Conservation (phyloP, 2,797 vertebrate genomes). For the Neosilurus mollespiculum region DNA sequence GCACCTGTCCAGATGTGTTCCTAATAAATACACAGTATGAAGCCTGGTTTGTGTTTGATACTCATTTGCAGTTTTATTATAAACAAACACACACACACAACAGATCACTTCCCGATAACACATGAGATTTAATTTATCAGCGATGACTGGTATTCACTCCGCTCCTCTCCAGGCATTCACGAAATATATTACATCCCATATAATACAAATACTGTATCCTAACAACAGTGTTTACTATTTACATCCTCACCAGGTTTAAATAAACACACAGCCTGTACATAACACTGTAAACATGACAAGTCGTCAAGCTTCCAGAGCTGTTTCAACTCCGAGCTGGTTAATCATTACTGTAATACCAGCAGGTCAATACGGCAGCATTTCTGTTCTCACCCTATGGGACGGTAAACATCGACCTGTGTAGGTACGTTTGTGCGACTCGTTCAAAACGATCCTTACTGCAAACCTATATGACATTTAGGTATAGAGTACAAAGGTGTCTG, state of each 20-base stretch:
- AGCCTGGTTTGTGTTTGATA: not conserved
- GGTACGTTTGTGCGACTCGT: not conserved
- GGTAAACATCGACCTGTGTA: not conserved
- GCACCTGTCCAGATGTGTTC: not conserved
- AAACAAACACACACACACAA: not conserved
- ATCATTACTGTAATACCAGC: slow-evolving; percentile 6
- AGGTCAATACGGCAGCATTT: not conserved
- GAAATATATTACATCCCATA: not conserved
- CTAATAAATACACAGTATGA: not conserved
- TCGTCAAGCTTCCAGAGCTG: not conserved
- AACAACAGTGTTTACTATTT: not conserved
- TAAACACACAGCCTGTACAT: not conserved
- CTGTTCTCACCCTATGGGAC: slow-evolving; percentile 1
- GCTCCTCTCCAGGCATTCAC: not conserved
- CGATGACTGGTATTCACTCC: not conserved
- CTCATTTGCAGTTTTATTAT: not conserved
- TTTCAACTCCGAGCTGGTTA: not conserved
- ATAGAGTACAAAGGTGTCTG: slow-evolving; percentile 5
- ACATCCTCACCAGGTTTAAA: not conserved
- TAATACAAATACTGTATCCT: not conserved
- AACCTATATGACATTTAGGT: not conserved
- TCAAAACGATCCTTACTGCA: not conserved
- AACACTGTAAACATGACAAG: not conserved
- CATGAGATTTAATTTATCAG: not conserved
- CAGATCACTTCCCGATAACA: not conserved